Conservation (phyloP, 2,797 vertebrate species). For the Notolabrus celidotus region DNA sequence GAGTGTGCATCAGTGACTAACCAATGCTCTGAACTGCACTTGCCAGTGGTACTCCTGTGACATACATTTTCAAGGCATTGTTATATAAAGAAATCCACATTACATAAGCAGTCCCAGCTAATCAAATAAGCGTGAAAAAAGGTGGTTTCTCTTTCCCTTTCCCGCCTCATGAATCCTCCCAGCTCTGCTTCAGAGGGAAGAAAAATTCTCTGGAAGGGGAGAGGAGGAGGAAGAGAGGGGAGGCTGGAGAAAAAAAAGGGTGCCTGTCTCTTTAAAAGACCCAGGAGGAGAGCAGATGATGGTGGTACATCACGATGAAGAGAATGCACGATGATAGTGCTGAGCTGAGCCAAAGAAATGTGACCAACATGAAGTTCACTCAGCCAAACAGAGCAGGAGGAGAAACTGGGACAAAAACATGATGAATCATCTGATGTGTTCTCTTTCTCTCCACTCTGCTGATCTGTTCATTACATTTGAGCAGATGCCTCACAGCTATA, state of each 20-base stretch:
- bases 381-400: slow-evolving; percentile 37
- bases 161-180: slow-evolving; percentile 31
- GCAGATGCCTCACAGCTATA: background rate
- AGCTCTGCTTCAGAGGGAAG: slow-evolving; percentile 59
- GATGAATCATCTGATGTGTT: background rate
- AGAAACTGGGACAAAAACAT: background rate
- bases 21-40: slow-evolving; percentile 54
- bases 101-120: slow-evolving; percentile 45
- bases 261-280: slow-evolving; percentile 75
- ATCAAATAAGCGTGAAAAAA: slow-evolving; percentile 50
- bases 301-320: slow-evolving; percentile 24
- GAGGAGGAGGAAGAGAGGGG: slow-evolving; percentile 41
- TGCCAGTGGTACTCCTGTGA: slow-evolving; percentile 62
- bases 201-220: slow-evolving; percentile 53
- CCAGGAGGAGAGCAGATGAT: slow-evolving; percentile 36
- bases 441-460: background rate
- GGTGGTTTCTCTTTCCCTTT: slow-evolving; percentile 30
- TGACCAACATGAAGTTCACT: slow-evolving; percentile 20
- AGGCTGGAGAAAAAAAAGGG: slow-evolving; percentile 39
- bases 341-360: slow-evolving; percentile 29
- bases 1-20: slow-evolving; percentile 63
- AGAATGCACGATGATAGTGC: slow-evolving; percentile 14
- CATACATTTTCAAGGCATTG: slow-evolving; percentile 72
- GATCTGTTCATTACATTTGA: background rate
- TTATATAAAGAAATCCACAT: slow-evolving; percentile 72